Evolutionary conservation across 2,797 vertebrate species (phyloP).

Genomic region (Peromyscus aztecus): DNA sequence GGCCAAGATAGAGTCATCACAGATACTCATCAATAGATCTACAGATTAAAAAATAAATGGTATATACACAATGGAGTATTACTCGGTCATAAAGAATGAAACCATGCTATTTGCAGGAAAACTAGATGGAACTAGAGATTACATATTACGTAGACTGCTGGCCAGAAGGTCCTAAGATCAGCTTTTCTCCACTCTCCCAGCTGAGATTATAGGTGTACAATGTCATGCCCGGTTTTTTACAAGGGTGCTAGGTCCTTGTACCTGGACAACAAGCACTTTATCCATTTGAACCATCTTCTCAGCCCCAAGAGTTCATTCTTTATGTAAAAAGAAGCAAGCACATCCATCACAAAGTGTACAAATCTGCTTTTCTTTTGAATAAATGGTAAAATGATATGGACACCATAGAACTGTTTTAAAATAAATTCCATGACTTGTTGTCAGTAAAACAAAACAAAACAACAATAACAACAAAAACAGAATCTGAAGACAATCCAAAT

Average conservation of each 20-base stretch:
- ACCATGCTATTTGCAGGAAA: neutral
- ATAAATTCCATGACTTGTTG: neutral
- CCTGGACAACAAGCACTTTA: too few species aligned
- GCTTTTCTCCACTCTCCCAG: neutral
- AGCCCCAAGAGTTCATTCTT: neutral
- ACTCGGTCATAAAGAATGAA: neutral
- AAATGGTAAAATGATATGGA: neutral
- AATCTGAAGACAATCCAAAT: slow-evolving; percentile 45
- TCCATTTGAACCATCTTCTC: neutral
- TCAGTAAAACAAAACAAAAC: neutral
- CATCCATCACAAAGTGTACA: neutral
- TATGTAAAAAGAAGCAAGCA: neutral
- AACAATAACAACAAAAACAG: neutral
- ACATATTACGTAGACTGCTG: neutral
- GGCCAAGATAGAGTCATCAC: neutral
- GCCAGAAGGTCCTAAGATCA: too few species aligned
- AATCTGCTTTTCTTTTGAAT: neutral
- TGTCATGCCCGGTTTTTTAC: neutral
- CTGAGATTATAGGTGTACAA: neutral
- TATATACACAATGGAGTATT: neutral
- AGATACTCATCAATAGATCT: neutral
- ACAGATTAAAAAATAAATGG: neutral
- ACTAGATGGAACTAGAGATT: neutral
- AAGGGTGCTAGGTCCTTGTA: too few species aligned
- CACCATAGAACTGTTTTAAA: neutral